A percentile compares a stretch with the other conserved stretches of the same genome.
phyloP scores from a whole-genome alignment of 2,113 vertebrate genomes.

The Leptosomus discolor region DNA sequence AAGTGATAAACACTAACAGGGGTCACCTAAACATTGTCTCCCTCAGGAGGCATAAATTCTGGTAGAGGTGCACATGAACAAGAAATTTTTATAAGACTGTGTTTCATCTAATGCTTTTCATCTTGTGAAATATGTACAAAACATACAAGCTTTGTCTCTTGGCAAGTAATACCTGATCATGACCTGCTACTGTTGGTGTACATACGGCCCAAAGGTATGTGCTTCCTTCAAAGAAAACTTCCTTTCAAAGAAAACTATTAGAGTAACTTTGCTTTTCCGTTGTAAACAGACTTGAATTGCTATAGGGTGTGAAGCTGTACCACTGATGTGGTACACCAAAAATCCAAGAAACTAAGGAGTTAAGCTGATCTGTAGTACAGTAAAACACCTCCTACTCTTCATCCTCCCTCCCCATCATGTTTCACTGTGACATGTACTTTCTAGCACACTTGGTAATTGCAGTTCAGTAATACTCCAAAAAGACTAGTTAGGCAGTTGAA shows the following conservation, averaged over 20 bases:
- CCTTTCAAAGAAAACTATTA: too few species aligned
- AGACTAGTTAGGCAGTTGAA: neutral
- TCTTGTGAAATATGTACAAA: neutral
- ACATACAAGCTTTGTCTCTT: neutral
- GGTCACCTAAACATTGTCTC: neutral
- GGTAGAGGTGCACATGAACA: neutral
- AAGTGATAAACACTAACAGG: neutral
- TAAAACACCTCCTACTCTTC: neutral
- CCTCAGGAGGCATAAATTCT: neutral
- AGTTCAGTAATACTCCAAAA: neutral
- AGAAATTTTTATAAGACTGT: neutral
- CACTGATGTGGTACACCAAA: neutral
- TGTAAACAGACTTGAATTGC: neutral
- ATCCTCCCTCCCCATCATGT: neutral
- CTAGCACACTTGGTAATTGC: neutral
- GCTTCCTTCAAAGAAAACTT: neutral
- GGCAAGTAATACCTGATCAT: neutral
- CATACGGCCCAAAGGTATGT: neutral
- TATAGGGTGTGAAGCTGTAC: neutral
- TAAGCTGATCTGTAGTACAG: neutral
- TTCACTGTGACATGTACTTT: neutral
- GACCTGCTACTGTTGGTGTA: neutral
- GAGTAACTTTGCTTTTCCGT: neutral
- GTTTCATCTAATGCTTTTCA: neutral
- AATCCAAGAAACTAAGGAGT: neutral